Conservation (phyloP, 2,797 vertebrate genomes). For the Labeo calbasu region DNA sequence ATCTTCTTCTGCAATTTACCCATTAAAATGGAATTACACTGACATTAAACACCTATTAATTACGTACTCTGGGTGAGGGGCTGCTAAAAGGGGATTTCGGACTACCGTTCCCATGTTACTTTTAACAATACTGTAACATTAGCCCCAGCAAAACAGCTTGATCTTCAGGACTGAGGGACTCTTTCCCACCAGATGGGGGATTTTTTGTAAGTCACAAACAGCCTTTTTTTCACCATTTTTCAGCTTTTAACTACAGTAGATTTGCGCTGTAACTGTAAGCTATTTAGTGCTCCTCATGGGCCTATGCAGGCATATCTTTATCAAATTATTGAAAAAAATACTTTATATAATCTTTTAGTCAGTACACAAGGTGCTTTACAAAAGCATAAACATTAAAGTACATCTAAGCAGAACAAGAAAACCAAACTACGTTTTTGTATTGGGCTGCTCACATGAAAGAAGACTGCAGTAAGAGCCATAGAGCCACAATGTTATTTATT, state of each 20-base stretch:
- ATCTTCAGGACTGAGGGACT: slow-evolving; percentile 40
- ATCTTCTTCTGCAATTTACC: slow-evolving; percentile 35
- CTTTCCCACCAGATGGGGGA: slow-evolving; percentile 51
- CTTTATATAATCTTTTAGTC: not conserved
- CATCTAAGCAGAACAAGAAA: not conserved
- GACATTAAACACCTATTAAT: slow-evolving; percentile 23
- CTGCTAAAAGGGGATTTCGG: not conserved
- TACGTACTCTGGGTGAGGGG: not conserved
- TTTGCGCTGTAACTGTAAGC: not conserved
- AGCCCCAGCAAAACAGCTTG: slow-evolving; percentile 28
- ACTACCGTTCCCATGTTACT: slow-evolving; percentile 29
- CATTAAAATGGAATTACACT: slow-evolving; percentile 20
- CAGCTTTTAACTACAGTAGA: slow-evolving; percentile 14
- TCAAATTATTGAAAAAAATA: not conserved
- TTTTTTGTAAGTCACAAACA: slow-evolving; percentile 56
- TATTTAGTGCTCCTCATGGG: not conserved
- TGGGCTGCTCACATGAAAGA: not conserved
- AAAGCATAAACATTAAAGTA: not conserved
- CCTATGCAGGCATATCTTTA: not conserved
- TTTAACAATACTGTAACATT: slow-evolving; percentile 45
- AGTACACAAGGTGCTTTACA: too few relatives aligned
- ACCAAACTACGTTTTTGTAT: not conserved
- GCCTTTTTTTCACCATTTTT: slow-evolving; percentile 42
- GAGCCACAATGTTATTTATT: not conserved
- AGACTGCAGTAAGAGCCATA: not conserved